Conservation (phyloP, 2,888 invertebrate genomes). For the Leucoma salicis region DNA sequence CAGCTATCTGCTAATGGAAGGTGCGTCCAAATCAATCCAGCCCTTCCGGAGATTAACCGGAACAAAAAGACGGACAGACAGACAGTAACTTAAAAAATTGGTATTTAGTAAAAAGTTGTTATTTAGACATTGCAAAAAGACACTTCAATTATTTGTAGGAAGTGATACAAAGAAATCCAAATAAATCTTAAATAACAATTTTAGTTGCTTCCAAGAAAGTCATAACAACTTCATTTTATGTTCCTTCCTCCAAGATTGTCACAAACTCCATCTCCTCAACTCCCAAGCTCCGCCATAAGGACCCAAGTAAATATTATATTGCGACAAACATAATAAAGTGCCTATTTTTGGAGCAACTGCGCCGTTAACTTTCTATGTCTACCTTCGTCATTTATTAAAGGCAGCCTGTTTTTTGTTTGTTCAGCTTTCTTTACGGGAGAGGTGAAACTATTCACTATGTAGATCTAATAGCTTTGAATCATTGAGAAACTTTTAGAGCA, state of each 20-base stretch:
- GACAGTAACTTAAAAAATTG: too few relatives aligned
- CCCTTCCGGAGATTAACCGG: too few relatives aligned
- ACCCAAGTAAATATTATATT: conserved; percentile 47
- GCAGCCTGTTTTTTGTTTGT: conserved; percentile 15
- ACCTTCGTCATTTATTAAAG: conserved; percentile 25
- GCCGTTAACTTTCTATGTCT: conserved; percentile 23
- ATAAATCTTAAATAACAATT: background rate
- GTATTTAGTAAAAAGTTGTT: too few relatives aligned
- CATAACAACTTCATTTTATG: background rate
- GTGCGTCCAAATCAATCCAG: too few relatives aligned
- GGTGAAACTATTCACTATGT: background rate
- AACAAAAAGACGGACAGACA: too few relatives aligned
- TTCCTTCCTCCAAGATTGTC: conserved; percentile 2
- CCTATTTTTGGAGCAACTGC: conserved; percentile 29
- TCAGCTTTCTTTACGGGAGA: background rate
- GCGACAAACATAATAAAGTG: conserved; percentile 34
- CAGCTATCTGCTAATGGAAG: too few relatives aligned
- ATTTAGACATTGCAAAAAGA: too few relatives aligned
- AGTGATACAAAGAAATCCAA: background rate
- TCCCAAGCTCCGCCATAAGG: conserved; percentile 15
- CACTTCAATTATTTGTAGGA: too few relatives aligned
- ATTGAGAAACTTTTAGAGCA: too few relatives aligned
- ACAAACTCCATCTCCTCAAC: conserved; percentile 6
- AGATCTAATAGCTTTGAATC: too few relatives aligned
- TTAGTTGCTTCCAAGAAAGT: background rate